Conservation (phyloP, 2,113 vertebrate genomes). For the Apodemus speciosus region DNA sequence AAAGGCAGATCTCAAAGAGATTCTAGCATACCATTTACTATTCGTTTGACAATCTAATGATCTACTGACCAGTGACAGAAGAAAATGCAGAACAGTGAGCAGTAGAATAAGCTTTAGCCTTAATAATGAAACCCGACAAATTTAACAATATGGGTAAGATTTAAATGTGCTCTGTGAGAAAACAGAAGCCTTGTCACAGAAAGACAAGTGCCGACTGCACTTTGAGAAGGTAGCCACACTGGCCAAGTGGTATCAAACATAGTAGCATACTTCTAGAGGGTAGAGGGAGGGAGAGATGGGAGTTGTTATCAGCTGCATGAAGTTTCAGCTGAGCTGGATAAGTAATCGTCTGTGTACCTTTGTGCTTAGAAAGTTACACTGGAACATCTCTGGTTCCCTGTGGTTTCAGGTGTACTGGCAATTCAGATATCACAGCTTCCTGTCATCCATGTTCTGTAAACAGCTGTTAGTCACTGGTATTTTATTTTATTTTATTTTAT, state of each 20-base stretch:
- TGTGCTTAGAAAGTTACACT: neutral
- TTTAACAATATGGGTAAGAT: neutral
- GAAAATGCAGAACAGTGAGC: neutral
- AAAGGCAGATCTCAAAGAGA: neutral
- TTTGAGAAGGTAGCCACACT: neutral
- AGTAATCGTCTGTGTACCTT: neutral
- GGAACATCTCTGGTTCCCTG: neutral
- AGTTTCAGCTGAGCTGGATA: neutral
- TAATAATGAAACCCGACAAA: neutral
- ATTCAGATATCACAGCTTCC: neutral
- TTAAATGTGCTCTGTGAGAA: neutral
- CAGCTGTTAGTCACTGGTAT: neutral
- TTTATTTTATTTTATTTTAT: neutral
- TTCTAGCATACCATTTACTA: neutral
- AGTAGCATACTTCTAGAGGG: neutral
- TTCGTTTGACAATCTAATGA: neutral
- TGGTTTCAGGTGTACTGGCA: neutral
- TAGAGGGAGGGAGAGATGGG: fast-evolving
- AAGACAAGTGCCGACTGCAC: neutral
- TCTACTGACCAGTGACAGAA: neutral
- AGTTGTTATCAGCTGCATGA: neutral
- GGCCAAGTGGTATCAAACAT: neutral
- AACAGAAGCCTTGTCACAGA: neutral
- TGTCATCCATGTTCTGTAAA: no score
- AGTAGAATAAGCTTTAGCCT: neutral